phyloP scores from a whole-genome alignment of 2,113 vertebrate genomes.

The Cricetomys ansorgei region DNA sequence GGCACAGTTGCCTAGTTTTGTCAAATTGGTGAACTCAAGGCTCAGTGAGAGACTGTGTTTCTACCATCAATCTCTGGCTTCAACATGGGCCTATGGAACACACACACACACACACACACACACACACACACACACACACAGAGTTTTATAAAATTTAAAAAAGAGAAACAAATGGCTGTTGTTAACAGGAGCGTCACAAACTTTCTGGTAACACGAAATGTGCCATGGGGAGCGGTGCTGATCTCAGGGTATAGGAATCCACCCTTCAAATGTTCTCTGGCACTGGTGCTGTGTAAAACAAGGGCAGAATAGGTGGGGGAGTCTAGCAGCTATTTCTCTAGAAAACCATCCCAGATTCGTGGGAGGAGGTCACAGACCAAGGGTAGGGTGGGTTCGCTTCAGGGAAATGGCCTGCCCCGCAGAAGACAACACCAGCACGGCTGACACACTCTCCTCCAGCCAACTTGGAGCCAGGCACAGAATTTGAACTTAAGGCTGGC shows the following conservation, averaged over 20 bases:
- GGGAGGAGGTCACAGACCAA: conserved; percentile 61
- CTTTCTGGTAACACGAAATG: background rate
- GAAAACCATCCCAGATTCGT: conserved; percentile 63
- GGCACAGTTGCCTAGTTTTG: background rate
- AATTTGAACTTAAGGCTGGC: background rate
- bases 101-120: background rate
- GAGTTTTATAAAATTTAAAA: background rate
- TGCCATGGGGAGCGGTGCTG: background rate
- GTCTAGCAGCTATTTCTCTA: conserved; percentile 33
- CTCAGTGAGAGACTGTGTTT: background rate
- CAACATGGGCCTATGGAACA: background rate
- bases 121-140: background rate
- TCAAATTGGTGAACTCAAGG: background rate
- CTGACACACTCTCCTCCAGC: background rate
- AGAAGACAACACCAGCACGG: background rate
- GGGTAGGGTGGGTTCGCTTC: background rate
- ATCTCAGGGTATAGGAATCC: conserved; percentile 24
- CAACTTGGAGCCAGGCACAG: background rate
- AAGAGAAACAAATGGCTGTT: background rate
- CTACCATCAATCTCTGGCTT: background rate
- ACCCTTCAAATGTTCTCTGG: background rate
- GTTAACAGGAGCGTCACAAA: background rate
- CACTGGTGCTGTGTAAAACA: background rate
- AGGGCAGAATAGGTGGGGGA: conserved; percentile 46
- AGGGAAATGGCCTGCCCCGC: background rate